These are phyloP conservation scores for Trachymyrmex septentrionalis DNA, from an alignment of 1,140 invertebrate genomes.

Conservation along the genomic window DNA sequence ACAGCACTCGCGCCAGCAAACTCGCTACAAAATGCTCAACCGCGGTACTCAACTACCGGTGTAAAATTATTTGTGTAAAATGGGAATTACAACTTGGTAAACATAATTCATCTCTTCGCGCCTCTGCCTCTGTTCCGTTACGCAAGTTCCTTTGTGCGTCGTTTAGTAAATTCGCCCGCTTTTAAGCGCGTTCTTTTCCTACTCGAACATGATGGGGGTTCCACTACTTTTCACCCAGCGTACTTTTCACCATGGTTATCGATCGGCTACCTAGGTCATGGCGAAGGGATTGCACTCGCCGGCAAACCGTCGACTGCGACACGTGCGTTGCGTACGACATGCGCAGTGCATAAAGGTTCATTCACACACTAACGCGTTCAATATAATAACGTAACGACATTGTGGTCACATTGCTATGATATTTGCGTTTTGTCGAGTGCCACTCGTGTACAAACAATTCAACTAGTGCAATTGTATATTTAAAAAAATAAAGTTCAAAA, in stretches of 20 bases:
- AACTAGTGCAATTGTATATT: neutral
- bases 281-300: constrained; percentile 27
- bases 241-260: constrained; percentile 46
- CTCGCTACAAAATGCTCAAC: constrained; percentile 19
- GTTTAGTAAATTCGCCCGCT: neutral
- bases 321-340: constrained; percentile 42
- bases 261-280: constrained; percentile 57
- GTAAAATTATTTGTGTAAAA: neutral
- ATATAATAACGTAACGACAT: no score
- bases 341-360: constrained; percentile 20
- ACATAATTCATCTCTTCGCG: constrained; percentile 48
- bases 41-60: neutral
- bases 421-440: constrained; percentile 15
- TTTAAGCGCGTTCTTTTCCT: neutral
- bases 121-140: constrained; percentile 4
- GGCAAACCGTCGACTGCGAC: constrained; percentile 13
- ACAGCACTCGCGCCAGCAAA: neutral
- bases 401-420: constrained; percentile 5
- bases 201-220: neutral
- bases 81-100: constrained; percentile 29
- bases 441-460: neutral
- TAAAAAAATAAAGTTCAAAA: neutral
- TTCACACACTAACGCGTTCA: constrained; percentile 34
- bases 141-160: neutral
- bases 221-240: constrained; percentile 13